These are phyloP conservation scores for Pterocles orientalis DNA, from an alignment of 2,113 vertebrate species.

Conservation along the genomic window DNA sequence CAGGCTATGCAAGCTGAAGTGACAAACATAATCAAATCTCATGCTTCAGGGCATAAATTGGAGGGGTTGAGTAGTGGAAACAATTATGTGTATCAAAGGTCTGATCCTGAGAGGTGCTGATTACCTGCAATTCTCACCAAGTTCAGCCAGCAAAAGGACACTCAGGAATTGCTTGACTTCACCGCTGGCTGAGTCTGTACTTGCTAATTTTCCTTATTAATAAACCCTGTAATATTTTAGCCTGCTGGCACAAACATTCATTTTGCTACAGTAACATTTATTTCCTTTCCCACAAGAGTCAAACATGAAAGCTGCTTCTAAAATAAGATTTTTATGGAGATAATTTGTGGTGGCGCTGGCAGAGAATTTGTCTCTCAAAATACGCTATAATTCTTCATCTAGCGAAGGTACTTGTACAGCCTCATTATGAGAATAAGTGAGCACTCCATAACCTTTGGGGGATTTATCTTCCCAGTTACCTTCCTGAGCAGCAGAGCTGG, in stretches of 20 bases:
- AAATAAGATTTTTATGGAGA: conserved; percentile 54
- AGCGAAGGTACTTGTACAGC: background rate
- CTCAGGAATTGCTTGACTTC: background rate
- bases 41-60: conserved; percentile 56
- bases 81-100: background rate
- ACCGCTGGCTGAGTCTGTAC: background rate
- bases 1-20: background rate
- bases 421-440: background rate
- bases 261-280: conserved; percentile 48
- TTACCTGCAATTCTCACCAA: conserved; percentile 5
- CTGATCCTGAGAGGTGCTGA: conserved; percentile 30
- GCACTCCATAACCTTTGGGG: background rate
- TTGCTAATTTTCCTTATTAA: conserved; percentile 50
- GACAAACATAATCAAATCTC: conserved; percentile 65
- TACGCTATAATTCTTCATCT: background rate
- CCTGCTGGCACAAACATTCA: conserved; percentile 46
- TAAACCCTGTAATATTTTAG: conserved; percentile 35
- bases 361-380: conserved; percentile 32
- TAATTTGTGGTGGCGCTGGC: background rate
- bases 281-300: conserved; percentile 27
- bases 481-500: background rate
- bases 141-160: background rate
- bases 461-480: background rate
- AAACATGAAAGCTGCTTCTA: conserved; percentile 46
- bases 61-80: conserved; percentile 17